Evolutionary conservation across 2,888 invertebrate species (phyloP).

Genomic region (Pammene fasciana): DNA sequence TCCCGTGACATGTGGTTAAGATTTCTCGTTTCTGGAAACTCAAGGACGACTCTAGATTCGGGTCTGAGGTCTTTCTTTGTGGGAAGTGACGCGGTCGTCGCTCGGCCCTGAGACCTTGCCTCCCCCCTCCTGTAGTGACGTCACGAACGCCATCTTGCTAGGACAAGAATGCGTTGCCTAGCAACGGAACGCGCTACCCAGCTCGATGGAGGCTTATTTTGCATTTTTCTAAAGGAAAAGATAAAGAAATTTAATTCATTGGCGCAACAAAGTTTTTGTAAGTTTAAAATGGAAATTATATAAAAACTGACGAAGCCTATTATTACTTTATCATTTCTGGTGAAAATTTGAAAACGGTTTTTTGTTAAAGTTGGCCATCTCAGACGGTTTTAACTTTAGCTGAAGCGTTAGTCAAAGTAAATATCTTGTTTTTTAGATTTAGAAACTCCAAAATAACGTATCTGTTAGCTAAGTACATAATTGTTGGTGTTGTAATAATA

Average conservation of each 20-base stretch:
- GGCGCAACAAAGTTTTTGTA: background rate
- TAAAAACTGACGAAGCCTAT: background rate
- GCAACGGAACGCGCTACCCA: conserved; percentile 73
- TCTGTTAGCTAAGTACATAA: no score
- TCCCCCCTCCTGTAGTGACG: conserved; percentile 63
- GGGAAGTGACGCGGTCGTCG: conserved; percentile 77
- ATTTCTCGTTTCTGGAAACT: conserved; percentile 46
- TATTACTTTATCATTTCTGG: background rate
- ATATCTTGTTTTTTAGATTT: no score
- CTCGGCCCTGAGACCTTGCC: conserved; percentile 71
- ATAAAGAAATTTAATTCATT: conserved; percentile 1
- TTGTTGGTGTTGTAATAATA: no score
- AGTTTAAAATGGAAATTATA: background rate
- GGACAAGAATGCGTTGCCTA: conserved; percentile 73
- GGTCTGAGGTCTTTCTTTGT: conserved; percentile 74
- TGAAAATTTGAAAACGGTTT: background rate
- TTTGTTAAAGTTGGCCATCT: no score
- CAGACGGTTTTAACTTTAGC: no score
- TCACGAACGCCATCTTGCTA: conserved; percentile 80
- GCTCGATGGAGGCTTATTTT: conserved; percentile 50
- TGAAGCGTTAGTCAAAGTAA: no score
- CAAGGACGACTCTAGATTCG: conserved; percentile 72
- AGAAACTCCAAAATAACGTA: no score
- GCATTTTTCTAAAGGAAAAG: conserved; percentile 16
- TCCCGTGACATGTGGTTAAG: conserved; percentile 46